Evolutionary conservation across 2,888 invertebrate species (phyloP).

Genomic region (Chelonus formosanus): DNA sequence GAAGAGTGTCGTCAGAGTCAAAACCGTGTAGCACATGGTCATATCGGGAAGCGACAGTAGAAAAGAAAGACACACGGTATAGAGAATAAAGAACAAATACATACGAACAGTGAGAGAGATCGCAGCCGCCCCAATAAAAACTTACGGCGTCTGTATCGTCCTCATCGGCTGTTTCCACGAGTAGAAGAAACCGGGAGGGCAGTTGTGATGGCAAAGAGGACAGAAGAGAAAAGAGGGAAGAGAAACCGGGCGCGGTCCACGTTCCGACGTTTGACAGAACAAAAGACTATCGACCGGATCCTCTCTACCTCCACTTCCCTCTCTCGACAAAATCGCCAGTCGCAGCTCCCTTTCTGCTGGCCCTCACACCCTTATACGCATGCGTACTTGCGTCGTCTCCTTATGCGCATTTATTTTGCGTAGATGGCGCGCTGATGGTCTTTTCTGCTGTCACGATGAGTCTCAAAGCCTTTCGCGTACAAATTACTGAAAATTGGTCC

Average conservation of each 20-base stretch:
- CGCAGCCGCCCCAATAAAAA: slow-evolving; percentile 62
- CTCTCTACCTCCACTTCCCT: slow-evolving; percentile 14
- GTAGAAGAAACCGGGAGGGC: slow-evolving; percentile 34
- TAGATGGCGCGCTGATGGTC: slow-evolving; percentile 18
- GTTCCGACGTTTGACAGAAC: slow-evolving; percentile 64
- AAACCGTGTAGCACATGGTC: slow-evolving; percentile 5
- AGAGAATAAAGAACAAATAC: slow-evolving; percentile 19
- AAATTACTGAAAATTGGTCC: slow-evolving; percentile 60
- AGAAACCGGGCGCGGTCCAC: slow-evolving; percentile 52
- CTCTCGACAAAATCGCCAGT: slow-evolving; percentile 24
- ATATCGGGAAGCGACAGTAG: slow-evolving; percentile 13
- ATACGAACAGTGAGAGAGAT: slow-evolving; percentile 35
- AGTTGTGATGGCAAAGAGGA: slow-evolving; percentile 14
- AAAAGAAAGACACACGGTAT: slow-evolving; percentile 3
- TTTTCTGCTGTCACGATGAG: slow-evolving; percentile 21
- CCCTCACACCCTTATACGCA: slow-evolving; percentile 22
- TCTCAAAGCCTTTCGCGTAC: slow-evolving; percentile 46
- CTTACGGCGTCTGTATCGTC: slow-evolving; percentile 48
- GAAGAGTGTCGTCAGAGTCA: slow-evolving; percentile 8
- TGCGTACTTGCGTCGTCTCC: not conserved
- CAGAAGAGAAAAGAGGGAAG: slow-evolving; percentile 24
- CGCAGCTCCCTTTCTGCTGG: slow-evolving; percentile 3
- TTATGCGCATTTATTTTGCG: too few species aligned
- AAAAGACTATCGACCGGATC: slow-evolving; percentile 60
- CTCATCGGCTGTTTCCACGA: slow-evolving; percentile 44